phyloP scores from a whole-genome alignment of 2,113 vertebrate genomes.

The Cryptotis parvus region DNA sequence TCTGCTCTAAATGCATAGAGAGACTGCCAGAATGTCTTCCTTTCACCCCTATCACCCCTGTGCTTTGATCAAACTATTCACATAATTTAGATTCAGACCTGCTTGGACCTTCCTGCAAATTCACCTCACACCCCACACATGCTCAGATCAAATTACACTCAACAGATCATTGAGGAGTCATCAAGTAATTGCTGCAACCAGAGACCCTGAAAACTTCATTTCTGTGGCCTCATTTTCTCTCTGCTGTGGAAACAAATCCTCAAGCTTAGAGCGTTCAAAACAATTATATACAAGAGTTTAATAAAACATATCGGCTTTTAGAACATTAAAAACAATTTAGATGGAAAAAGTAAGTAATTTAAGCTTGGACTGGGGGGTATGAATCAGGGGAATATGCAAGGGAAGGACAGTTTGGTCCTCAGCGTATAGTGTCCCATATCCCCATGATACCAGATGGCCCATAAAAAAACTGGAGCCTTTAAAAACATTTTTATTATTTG shows the following conservation, averaged over 20 bases:
- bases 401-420: no score
- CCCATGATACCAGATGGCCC: no score
- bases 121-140: not conserved
- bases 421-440: no score
- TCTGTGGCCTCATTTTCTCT: not conserved
- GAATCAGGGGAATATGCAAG: no score
- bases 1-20: not conserved
- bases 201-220: not conserved
- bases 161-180: not conserved
- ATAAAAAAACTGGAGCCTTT: no score
- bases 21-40: not conserved
- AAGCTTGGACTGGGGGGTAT: no score
- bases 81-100: not conserved
- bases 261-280: not conserved
- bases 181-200: not conserved
- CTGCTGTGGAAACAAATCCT: not conserved
- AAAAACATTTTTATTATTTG: no score
- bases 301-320: not conserved
- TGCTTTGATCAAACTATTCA: not conserved
- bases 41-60: accelerated
- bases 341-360: not conserved
- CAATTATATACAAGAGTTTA: not conserved
- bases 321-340: not conserved
- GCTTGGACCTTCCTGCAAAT: not conserved
- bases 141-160: not conserved